phyloP scores from a whole-genome alignment of 2,888 invertebrate species.

The Latrodectus elegans region DNA sequence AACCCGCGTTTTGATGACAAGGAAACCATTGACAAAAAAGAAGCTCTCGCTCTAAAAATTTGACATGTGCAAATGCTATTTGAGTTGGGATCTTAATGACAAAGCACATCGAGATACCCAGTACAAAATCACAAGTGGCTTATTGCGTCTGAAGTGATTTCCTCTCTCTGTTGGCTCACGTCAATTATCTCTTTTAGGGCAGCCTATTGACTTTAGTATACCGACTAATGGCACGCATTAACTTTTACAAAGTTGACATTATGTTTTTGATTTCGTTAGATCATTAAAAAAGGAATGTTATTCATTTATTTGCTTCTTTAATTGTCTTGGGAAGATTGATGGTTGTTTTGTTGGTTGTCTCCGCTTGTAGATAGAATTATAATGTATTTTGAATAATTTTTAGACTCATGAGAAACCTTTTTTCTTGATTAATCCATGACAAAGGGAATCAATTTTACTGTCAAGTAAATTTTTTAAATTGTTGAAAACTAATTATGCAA shows the following conservation, averaged over 20 bases:
- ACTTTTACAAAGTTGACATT: neutral
- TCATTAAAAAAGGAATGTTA: too few relatives aligned
- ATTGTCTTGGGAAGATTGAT: too few relatives aligned
- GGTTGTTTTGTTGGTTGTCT: too few relatives aligned
- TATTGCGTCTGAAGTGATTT: conserved; percentile 44
- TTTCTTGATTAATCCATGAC: too few relatives aligned
- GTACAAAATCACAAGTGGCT: conserved; percentile 24
- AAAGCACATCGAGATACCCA: conserved; percentile 31
- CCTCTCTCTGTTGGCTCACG: conserved; percentile 5
- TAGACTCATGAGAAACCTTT: too few relatives aligned
- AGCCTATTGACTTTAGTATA: conserved; percentile 29
- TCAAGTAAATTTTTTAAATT: too few relatives aligned
- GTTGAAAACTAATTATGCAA: too few relatives aligned
- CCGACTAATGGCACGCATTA: conserved; percentile 54
- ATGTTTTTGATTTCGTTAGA: neutral
- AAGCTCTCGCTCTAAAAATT: conserved; percentile 4
- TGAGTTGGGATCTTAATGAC: conserved; percentile 48
- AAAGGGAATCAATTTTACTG: too few relatives aligned
- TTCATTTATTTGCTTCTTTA: too few relatives aligned
- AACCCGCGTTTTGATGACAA: conserved; percentile 33
- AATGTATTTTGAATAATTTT: too few relatives aligned
- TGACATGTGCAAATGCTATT: conserved; percentile 33
- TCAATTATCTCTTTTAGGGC: conserved; percentile 51
- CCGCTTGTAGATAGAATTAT: too few relatives aligned
- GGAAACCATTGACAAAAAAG: conserved; percentile 40